phyloP scores from a whole-genome alignment of 2,797 vertebrate genomes.

The Squalus acanthias region DNA sequence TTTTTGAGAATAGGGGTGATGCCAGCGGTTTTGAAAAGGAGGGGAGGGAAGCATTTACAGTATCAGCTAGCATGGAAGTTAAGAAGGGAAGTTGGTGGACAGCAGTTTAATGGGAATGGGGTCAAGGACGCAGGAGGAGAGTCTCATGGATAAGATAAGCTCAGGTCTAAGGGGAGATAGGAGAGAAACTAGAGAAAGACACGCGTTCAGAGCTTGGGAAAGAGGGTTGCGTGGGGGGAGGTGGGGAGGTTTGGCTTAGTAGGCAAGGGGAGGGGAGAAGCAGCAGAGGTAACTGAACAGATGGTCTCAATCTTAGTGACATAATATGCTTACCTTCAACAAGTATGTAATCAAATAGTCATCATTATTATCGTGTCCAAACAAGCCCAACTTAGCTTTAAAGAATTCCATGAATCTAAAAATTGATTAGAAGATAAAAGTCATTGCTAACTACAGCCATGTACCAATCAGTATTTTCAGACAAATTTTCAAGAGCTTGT shows the following conservation, averaged over 20 bases:
- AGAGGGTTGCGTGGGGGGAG: not conserved
- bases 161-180: not conserved
- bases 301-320: not conserved
- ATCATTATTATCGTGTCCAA: constrained; percentile 58
- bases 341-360: constrained; percentile 61
- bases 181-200: not conserved
- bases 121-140: not conserved
- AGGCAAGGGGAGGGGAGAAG: not conserved
- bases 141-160: not conserved
- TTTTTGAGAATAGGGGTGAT: not conserved
- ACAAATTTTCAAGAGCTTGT: not conserved
- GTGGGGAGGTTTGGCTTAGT: not conserved
- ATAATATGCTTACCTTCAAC: constrained; percentile 57
- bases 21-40: not conserved
- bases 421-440: not conserved
- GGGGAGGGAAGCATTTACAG: not conserved
- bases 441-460: not conserved
- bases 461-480: not conserved
- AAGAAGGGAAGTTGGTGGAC: not conserved
- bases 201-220: not conserved
- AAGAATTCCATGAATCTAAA: constrained; percentile 67
- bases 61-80: not conserved
- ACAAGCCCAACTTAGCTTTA: constrained; percentile 67
- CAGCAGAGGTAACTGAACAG: not conserved
- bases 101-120: not conserved